Conservation (phyloP, 2,888 invertebrate genomes). For the Lucinisca nassula region DNA sequence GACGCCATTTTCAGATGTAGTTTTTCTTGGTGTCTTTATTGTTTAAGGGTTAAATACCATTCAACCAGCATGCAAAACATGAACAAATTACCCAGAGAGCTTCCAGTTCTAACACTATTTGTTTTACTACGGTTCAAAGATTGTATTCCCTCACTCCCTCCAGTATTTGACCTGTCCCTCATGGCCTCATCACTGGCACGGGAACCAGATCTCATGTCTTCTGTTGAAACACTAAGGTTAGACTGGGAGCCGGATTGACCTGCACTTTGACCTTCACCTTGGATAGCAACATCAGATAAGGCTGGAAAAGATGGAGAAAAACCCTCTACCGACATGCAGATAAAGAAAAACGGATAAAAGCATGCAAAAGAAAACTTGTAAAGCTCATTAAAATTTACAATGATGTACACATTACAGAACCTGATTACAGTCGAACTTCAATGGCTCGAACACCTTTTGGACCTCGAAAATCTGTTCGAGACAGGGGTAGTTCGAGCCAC, state of each 20-base stretch:
- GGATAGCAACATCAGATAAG: not conserved
- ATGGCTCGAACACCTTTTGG: no score
- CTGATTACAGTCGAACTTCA: no score
- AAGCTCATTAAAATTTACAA: no score
- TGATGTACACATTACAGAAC: no score
- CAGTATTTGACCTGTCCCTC: constrained; percentile 31
- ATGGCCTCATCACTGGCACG: not conserved
- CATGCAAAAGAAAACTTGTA: no score
- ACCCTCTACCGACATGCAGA: constrained; percentile 21
- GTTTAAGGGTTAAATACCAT: no score
- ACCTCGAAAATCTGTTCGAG: no score
- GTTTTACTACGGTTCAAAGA: constrained; percentile 24
- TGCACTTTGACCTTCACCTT: not conserved
- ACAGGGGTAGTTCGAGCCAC: no score
- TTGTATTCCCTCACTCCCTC: constrained; percentile 31
- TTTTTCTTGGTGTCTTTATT: no score
- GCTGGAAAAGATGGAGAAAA: not conserved
- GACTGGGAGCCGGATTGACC: not conserved
- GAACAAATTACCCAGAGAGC: constrained; percentile 57
- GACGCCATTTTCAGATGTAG: no score
- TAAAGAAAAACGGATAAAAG: no score
- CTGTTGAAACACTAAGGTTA: not conserved
- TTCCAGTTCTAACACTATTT: constrained; percentile 52
- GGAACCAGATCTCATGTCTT: not conserved
- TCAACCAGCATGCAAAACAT: not conserved